Percentiles rank a stretch among this genome's conserved stretches.
Evolutionary conservation across 2,797 vertebrate genomes (phyloP).

Genomic region (Orestias chungarensis): DNA sequence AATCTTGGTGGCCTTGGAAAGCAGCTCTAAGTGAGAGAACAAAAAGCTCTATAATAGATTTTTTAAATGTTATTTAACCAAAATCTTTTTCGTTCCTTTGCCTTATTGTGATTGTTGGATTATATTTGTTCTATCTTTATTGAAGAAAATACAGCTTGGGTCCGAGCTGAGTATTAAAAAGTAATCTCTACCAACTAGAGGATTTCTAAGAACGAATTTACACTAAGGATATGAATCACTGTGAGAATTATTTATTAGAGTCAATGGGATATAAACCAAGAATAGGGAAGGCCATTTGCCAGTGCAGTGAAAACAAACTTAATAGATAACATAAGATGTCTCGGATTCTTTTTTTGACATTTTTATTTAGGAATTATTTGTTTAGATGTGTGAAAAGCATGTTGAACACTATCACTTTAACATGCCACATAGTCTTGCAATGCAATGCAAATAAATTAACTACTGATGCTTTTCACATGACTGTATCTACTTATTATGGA

Average conservation of each 20-base stretch:
- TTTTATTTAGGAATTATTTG: not conserved
- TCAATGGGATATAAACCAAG: not conserved
- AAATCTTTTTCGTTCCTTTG: too few species aligned
- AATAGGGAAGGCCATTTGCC: not conserved
- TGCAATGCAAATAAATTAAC: too few species aligned
- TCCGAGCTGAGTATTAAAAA: not conserved
- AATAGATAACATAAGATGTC: not conserved
- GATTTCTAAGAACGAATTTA: not conserved
- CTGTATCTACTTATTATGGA: too few species aligned
- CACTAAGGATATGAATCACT: not conserved
- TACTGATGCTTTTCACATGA: too few species aligned
- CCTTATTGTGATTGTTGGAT: not conserved
- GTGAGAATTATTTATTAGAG: not conserved
- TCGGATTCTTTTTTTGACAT: not conserved
- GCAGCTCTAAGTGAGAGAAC: not conserved
- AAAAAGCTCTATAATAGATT: not conserved
- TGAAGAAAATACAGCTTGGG: not conserved
- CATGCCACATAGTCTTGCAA: too few species aligned
- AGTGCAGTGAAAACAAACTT: not conserved
- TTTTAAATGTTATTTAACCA: not conserved
- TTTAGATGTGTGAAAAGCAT: not conserved
- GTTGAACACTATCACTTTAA: too few species aligned
- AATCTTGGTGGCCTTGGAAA: constrained; percentile 9
- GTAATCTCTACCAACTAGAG: too few species aligned
- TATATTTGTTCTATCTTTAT: not conserved